Conservation (phyloP, 2,113 vertebrate genomes). For the Condylura cristata region DNA sequence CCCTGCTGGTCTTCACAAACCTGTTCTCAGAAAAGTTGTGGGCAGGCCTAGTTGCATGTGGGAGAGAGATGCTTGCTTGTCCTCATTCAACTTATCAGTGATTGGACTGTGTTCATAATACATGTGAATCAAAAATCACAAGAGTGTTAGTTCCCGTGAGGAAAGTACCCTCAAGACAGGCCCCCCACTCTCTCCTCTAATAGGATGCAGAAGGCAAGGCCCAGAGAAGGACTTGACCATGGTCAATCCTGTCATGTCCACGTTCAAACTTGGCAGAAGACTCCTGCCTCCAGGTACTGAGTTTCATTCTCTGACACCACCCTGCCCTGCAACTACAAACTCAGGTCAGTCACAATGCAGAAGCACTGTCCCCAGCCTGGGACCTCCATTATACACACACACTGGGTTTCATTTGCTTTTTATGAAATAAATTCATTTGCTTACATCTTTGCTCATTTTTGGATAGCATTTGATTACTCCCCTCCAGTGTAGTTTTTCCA, state of each 20-base stretch:
- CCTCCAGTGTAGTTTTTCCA: too few species aligned
- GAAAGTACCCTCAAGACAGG: neutral
- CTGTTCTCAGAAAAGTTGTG: neutral
- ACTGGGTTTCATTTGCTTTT: too few species aligned
- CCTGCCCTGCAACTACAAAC: neutral
- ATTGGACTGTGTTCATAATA: neutral
- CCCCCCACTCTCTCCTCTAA: rapidly evolving
- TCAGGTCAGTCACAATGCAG: neutral
- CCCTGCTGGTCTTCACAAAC: neutral
- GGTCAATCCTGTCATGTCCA: neutral
- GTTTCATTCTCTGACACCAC: neutral
- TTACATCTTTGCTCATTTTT: too few species aligned
- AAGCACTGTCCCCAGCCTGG: neutral
- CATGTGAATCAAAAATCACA: neutral
- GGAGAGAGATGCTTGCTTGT: neutral
- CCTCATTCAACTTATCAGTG: neutral
- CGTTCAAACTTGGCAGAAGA: neutral
- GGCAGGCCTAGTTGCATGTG: neutral
- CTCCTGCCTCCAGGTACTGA: neutral
- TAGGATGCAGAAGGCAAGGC: neutral
- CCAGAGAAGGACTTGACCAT: neutral
- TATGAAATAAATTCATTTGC: too few species aligned
- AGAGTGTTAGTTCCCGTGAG: neutral
- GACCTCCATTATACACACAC: neutral
- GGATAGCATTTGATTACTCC: too few species aligned